Evolutionary conservation across 2,113 vertebrate genomes (phyloP), one percentile per base, ranked within the genome.

Genomic region (Dipodomys spectabilis): DNA sequence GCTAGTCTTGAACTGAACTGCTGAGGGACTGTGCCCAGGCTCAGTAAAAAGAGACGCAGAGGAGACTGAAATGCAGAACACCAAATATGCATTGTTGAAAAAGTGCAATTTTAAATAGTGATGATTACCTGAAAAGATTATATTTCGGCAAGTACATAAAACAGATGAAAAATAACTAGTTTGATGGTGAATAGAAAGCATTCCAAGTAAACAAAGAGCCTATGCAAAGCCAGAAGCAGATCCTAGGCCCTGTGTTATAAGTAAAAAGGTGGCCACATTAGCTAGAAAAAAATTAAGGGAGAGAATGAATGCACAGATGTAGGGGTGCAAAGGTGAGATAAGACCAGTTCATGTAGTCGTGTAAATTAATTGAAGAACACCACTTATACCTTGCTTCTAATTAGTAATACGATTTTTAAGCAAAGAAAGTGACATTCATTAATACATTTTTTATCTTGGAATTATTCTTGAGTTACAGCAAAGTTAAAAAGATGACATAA

Each of bases 401-500:
- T 20, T 18, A 94, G 44, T 65, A 93, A 18, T 62, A 35, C 57
- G 49, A 84, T 78, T 73, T 74, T 88, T 23, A 81, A 65, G 23
- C 11, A 85, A 90, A 86, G 13, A 82, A 68, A n/a, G 18, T 80
- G 35, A 87, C 0, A 60, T 57, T 60, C 80, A 68, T 35, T n/a
- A 73, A 79, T 67, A 90, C 85, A 60, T 15, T 20, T 71, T 90
- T 72, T 82, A 68, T 78, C 72, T 82, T 27, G 6, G 20, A 65
- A 62, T 53, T 64, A 90, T 71, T 84, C 10, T 93, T 30, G 53
- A 57, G 87, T 65, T 86, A 92, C 35, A 92, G 20, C 60, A 83
- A 68, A 85, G 15, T 45, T 74, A 9, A 32, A 86, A 69, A 77
- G 67, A 79, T 49, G 69, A 60, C 13, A 67, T 13, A 83, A 18